A percentile compares a stretch with the other conserved stretches of the same genome.
These are phyloP conservation scores for Takifugu ocellatus DNA, from an alignment of 2,797 vertebrate genomes.

Conservation along the genomic window DNA sequence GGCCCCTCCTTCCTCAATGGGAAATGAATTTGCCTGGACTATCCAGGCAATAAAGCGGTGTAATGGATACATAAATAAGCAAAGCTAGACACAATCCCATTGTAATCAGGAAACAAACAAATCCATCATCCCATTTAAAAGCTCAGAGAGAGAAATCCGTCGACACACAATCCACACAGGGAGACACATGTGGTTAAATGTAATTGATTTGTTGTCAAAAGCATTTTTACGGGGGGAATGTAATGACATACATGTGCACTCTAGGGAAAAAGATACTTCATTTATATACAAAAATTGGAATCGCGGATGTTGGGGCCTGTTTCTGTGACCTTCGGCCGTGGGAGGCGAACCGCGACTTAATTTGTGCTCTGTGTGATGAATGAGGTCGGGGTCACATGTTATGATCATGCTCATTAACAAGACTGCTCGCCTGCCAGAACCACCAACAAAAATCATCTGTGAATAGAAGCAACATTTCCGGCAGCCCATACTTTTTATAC, in stretches of 20 bases:
- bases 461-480: constrained; percentile 10
- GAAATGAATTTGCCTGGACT: constrained; percentile 32
- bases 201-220: constrained; percentile 37
- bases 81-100: constrained; percentile 20
- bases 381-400: constrained; percentile 40
- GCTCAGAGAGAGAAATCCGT: constrained; percentile 23
- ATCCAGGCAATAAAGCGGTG: constrained; percentile 37
- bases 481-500: constrained; percentile 2
- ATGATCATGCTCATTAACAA: constrained; percentile 54
- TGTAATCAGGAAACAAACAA: constrained; percentile 50
- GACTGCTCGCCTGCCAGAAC: constrained; percentile 22
- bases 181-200: constrained; percentile 24
- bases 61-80: constrained; percentile 57
- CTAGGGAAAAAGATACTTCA: constrained; percentile 15
- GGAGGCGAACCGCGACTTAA: constrained; percentile 24
- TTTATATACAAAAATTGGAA: constrained; percentile 47
- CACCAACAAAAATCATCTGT: constrained; percentile 4
- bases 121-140: constrained; percentile 45
- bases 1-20: constrained; percentile 16
- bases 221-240: constrained; percentile 6
- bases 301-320: constrained; percentile 23
- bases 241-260: constrained; percentile 13
- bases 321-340: constrained; percentile 28
- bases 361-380: constrained; percentile 52
- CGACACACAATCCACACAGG: constrained; percentile 16